A percentile compares a stretch with the other conserved stretches of the same genome.
Evolutionary conservation across 35 echinoderm and acorn worm species (phyloP).

Genomic region (Hemicentrotus pulcherrimus): DNA sequence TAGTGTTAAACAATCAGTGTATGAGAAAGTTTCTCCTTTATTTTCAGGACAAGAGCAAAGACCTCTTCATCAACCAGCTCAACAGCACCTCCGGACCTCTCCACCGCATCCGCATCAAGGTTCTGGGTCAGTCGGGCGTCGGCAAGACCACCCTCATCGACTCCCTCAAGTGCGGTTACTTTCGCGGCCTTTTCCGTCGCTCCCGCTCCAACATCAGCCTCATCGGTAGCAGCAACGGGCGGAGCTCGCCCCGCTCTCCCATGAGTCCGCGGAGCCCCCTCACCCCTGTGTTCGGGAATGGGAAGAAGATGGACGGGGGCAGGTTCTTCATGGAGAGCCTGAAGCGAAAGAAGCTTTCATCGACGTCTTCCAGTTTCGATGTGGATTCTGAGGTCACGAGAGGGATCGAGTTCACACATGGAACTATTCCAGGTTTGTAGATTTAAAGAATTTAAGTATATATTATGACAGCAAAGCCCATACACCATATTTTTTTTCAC

Average conservation of each 20-base stretch:
- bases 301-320: slow-evolving; percentile 62
- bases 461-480: too few relatives aligned
- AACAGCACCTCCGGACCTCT: slow-evolving; percentile 66
- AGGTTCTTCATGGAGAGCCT: slow-evolving; percentile 45
- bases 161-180: slow-evolving; percentile 94
- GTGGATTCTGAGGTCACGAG: slow-evolving; percentile 76
- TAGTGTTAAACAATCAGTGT: too few relatives aligned
- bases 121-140: slow-evolving; percentile 91
- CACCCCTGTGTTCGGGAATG: slow-evolving; percentile 23
- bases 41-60: slow-evolving; percentile 80
- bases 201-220: slow-evolving; percentile 89
- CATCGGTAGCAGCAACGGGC: slow-evolving; percentile 58
- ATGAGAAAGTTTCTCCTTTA: not conserved
- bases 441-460: too few relatives aligned
- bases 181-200: slow-evolving; percentile 79
- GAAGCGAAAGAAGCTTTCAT: slow-evolving; percentile 41
- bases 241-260: slow-evolving; percentile 10
- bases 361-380: slow-evolving; percentile 58
- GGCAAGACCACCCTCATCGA: slow-evolving; percentile 92
- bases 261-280: slow-evolving; percentile 11
- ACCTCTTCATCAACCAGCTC: slow-evolving; percentile 86
- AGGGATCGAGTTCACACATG: slow-evolving; percentile 81
- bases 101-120: slow-evolving; percentile 73
- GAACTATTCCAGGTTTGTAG: slow-evolving; percentile 82
- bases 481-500: too few relatives aligned